These are phyloP conservation scores for Papilio protenor DNA, from an alignment of 2,888 invertebrate genomes.

Conservation along the genomic window DNA sequence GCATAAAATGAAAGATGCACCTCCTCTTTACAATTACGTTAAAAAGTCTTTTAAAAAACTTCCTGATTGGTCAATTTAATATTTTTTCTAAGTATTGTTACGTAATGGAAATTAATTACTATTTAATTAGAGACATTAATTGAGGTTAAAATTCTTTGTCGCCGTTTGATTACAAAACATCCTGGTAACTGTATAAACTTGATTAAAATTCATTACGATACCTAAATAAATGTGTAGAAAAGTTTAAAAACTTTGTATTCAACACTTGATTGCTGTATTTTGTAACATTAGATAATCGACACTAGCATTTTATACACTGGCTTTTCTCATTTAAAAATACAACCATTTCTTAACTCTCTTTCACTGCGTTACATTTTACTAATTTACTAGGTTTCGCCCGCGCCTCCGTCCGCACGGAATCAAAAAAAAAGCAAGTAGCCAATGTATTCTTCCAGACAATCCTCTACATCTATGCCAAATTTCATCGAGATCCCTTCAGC, in stretches of 20 bases:
- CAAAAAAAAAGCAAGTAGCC: no score
- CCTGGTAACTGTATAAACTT: neutral
- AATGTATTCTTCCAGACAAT: no score
- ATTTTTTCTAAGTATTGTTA: neutral
- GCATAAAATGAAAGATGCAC: neutral
- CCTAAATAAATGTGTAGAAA: conserved; percentile 17
- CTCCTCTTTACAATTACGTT: neutral
- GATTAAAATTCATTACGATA: conserved; percentile 8
- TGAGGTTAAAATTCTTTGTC: neutral
- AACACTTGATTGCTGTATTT: conserved; percentile 4
- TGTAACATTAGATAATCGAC: conserved; percentile 14
- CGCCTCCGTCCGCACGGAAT: no score
- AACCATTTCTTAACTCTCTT: neutral
- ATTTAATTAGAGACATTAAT: neutral
- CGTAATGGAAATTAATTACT: neutral
- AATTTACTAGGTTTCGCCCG: no score
- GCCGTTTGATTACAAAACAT: neutral
- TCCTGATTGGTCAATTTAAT: neutral
- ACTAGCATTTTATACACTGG: neutral
- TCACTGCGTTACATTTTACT: no score
- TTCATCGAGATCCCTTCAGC: no score
- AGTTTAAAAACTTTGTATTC: conserved; percentile 15
- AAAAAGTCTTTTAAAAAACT: neutral
- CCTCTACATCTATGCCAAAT: no score
- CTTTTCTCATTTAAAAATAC: neutral